Evolutionary conservation across 2,113 vertebrate species (phyloP).

Genomic region (Rhipidura dahli): DNA sequence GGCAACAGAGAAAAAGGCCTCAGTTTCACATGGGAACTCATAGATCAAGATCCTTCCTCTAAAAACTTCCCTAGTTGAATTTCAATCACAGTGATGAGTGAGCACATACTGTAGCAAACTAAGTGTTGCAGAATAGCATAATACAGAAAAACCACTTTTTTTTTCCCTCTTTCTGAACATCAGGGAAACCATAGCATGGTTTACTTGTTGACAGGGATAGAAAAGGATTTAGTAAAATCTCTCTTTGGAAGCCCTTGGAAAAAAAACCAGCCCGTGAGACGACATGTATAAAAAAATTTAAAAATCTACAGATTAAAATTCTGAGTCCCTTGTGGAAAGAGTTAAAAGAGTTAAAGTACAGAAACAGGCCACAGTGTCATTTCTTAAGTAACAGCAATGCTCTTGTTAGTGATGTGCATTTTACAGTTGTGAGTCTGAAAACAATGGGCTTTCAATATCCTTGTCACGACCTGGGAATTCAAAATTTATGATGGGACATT

Average conservation of each 20-base stretch:
- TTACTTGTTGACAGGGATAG: background rate
- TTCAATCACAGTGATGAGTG: background rate
- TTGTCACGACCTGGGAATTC: background rate
- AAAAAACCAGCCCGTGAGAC: background rate
- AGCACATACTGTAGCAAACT: background rate
- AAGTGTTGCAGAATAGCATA: background rate
- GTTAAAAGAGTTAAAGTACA: background rate
- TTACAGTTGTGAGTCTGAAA: background rate
- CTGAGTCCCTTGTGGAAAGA: background rate
- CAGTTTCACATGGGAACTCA: background rate
- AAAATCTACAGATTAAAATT: background rate
- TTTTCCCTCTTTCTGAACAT: background rate
- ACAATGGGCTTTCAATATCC: background rate
- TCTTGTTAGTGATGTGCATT: background rate
- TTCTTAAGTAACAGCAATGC: background rate
- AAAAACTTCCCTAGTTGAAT: background rate
- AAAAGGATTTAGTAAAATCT: background rate
- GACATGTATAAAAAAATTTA: background rate
- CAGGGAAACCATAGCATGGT: background rate
- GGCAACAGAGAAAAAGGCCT: background rate
- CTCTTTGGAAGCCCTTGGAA: background rate
- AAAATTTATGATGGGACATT: background rate
- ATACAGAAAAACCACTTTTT: background rate
- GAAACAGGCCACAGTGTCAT: background rate
- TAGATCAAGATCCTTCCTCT: background rate